Evolutionary conservation across 2,888 invertebrate species (phyloP), one percentile per base, ranked within the genome.

Genomic region (Branchipolynoe longqiensis): DNA sequence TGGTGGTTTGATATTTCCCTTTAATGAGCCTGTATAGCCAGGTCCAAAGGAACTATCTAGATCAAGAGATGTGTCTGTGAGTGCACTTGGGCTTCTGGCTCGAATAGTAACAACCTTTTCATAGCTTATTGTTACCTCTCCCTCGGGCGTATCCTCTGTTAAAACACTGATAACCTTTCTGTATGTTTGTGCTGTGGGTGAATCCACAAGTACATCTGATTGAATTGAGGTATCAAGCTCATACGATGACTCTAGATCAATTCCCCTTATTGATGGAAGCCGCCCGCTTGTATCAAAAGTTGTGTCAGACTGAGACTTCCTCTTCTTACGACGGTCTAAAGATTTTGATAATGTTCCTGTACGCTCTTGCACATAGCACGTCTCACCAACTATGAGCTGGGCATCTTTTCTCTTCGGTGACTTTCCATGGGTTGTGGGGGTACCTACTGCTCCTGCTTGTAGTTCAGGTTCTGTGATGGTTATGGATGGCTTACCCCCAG

Each of bases 131-230:
- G 78, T 78, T 25, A 48, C 25, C 48, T 78, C 78, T 48, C 78
- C 78, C 48, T 78, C 78, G 2, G 78, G 78, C 1, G 78, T 78
- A 12, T 78, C 48, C 25, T 78, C 78, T 25, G 41, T 78, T 41
- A 78, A 41, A 8, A 78, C 78, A 78, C 78, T 78, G 25, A 78
- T 78, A 14, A 78, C 48, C 33, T 78, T 78, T 28, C 78, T 78
- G 25, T 78, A 78, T 22, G 78, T 78, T 41, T n/a, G 41, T 4
- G 25, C 25, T 25, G 48, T 28, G 18, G 22, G 0, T 3, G 33
- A 48, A 78, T 78, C 78, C 18, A 48, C 78, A 25, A n/a, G 41
- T 0, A 25, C 48, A 40, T 74, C 74, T 40, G 74, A 4, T 22
- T 28, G 69, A n/a, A n/a, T n/a, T 33, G 69, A 69, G n/a, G 36